Evolutionary conservation across 1,140 invertebrate species (phyloP).

Genomic region (Nasonia giraulti): DNA sequence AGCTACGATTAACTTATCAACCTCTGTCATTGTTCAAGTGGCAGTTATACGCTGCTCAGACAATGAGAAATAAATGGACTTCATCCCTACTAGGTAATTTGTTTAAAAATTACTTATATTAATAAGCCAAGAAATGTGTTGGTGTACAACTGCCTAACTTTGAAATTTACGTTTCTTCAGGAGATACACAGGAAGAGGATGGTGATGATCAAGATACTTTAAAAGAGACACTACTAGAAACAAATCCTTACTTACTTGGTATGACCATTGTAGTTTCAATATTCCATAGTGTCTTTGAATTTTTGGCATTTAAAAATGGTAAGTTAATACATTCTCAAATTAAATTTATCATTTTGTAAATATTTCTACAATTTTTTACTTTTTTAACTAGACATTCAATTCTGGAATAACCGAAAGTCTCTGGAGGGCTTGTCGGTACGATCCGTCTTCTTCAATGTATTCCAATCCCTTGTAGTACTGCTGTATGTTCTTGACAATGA

Average conservation of each 20-base stretch:
- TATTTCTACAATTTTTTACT: constrained; percentile 37
- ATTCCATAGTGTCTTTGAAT: constrained; percentile 97
- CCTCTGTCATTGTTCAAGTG: constrained; percentile 97
- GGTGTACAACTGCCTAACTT: not conserved
- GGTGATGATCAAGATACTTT: constrained; percentile 97
- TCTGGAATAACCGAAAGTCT: constrained; percentile 98
- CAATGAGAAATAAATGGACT: constrained; percentile 88
- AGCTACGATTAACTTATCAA: constrained; percentile 90
- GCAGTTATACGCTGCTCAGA: constrained; percentile 97
- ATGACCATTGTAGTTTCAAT: constrained; percentile 95
- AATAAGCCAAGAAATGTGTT: not conserved
- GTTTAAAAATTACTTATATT: not conserved
- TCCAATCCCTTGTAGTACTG: constrained; percentile 95
- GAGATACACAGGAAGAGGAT: constrained; percentile 78
- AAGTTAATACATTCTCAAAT: constrained; percentile 53
- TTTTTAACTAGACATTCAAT: constrained; percentile 92
- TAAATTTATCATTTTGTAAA: not conserved
- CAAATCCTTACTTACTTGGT: constrained; percentile 95
- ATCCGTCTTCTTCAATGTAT: constrained; percentile 99
- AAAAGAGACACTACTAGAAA: constrained; percentile 97
- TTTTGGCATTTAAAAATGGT: constrained; percentile 99
- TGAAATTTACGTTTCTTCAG: constrained; percentile 53
- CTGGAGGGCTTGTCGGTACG: constrained; percentile 97
- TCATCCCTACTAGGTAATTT: constrained; percentile 68
- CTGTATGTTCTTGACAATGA: constrained; percentile 99